phyloP scores from a whole-genome alignment of 2,888 invertebrate species.

The Erebia epiphron region DNA sequence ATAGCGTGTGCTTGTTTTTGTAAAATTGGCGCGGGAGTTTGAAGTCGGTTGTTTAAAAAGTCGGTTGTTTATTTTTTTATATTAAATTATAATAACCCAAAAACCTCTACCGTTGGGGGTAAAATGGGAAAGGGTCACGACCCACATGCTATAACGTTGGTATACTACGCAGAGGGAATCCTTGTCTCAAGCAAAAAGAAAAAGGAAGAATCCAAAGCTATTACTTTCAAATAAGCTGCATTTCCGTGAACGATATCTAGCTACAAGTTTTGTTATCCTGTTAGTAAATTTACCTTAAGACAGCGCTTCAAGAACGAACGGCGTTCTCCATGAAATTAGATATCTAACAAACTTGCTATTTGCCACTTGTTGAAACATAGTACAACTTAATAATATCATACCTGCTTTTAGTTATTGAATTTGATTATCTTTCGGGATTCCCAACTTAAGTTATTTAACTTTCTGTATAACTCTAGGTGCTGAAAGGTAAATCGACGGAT shows the following conservation, averaged over 20 bases:
- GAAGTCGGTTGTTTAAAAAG: too few relatives aligned
- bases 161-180: too few relatives aligned
- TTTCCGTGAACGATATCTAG: constrained; percentile 20
- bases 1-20: too few relatives aligned
- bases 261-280: constrained; percentile 37
- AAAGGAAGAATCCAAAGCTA: too few relatives aligned
- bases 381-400: constrained; percentile 5
- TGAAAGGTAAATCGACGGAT: too few relatives aligned
- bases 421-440: neutral
- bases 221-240: neutral
- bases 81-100: too few relatives aligned
- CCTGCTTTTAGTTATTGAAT: neutral
- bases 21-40: too few relatives aligned
- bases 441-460: neutral
- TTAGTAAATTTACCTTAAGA: constrained; percentile 41
- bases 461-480: neutral
- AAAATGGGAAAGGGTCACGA: too few relatives aligned
- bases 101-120: too few relatives aligned
- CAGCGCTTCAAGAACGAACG: constrained; percentile 38
- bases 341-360: constrained; percentile 46
- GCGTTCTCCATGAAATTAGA: constrained; percentile 31
- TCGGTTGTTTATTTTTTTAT: too few relatives aligned
- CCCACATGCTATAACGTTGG: too few relatives aligned
- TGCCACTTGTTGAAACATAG: constrained; percentile 43
- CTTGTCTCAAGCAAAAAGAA: too few relatives aligned